A percentile compares a stretch with the other conserved stretches of the same genome.
phyloP scores from a whole-genome alignment of 1,140 invertebrate genomes.

The Scaptomyza graminum region DNA sequence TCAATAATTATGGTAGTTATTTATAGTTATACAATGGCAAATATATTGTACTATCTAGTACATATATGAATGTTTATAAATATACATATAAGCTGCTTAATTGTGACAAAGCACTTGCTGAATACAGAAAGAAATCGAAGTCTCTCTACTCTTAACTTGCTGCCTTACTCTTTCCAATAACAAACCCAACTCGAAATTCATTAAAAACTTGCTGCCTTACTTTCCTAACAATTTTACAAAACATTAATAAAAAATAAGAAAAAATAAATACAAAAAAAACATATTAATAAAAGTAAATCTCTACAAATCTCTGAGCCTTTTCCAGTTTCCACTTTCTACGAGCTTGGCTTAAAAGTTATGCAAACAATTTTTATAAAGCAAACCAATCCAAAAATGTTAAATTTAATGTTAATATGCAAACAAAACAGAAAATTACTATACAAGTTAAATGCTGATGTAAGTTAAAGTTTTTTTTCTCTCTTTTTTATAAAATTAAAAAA shows the following conservation, averaged over 20 bases:
- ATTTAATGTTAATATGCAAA: constrained; percentile 61
- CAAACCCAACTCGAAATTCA: constrained; percentile 54
- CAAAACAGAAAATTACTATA: constrained; percentile 46
- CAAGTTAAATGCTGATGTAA: constrained; percentile 52
- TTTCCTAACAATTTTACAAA: constrained; percentile 61
- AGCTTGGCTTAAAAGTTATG: constrained; percentile 63
- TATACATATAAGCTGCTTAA: constrained; percentile 66
- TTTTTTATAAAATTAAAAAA: constrained; percentile 38
- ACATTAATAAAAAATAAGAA: constrained; percentile 6
- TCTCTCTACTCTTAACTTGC: constrained; percentile 75
- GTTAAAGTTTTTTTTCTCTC: constrained; percentile 42
- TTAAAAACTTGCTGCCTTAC: constrained; percentile 77
- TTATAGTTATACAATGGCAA: constrained; percentile 68
- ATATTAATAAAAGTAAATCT: constrained; percentile 20
- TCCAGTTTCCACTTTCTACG: constrained; percentile 66
- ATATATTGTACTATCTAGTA: constrained; percentile 45
- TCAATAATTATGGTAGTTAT: constrained; percentile 68
- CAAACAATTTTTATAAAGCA: constrained; percentile 45
- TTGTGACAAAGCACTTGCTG: constrained; percentile 79
- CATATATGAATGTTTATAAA: constrained; percentile 68
- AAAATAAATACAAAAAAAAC: not conserved
- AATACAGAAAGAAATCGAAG: constrained; percentile 56
- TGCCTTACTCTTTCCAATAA: constrained; percentile 72
- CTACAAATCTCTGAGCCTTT: constrained; percentile 56
- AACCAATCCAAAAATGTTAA: constrained; percentile 40